Base-by-base conservation (phyloP, 2,888 invertebrate genomes). In the Trissolcus brochymenae region DNA sequence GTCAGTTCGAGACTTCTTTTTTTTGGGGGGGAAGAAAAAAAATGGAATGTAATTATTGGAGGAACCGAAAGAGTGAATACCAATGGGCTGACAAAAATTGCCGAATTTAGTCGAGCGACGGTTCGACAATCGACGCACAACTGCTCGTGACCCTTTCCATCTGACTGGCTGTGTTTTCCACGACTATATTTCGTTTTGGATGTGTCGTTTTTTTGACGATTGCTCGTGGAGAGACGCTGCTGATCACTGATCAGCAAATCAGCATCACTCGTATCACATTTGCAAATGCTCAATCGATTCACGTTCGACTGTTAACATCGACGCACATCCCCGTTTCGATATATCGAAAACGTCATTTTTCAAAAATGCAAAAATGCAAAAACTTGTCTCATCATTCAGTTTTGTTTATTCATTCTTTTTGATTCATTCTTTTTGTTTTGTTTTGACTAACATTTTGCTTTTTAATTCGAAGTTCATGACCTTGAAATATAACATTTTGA, bases 211-310 rank as follows among this genome's bases (percentile, higher is more conserved):
- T 55, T 54, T 61, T 50, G 49, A 55, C 40, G 19, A 61, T 49
- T 21, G 46, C 40, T 61, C 55, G 19, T 60, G 61, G 68, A 65
- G 60, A 66, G 61, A 68, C 59, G 67, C 67, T 67, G 59, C 51
- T 59, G 57, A 67, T 59, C 57, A 59, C 35, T 35, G 35, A 35
- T 35, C 35, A 35, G 35, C 35, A 35, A 35, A 35, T 35, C 35
- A 35, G 35, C 35, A 35, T 35, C 35, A 35, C 35, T 35, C 7
- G 35, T 35, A 35, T 35, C 35, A 35, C 35, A 35, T 35, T 35
- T 35, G 35, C 35, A 35, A 35, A 35, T 35, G 35, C 9, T 46
- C 21, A 19, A n/a, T 60, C 35, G 35, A 60, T 51, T 17, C 51
- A 51, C 35, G 11, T 35, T 35, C 35, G 35, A 35, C 35, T 35